These are phyloP conservation scores for Setipinna tenuifilis DNA, from an alignment of 2,797 vertebrate species.

Conservation along the genomic window DNA sequence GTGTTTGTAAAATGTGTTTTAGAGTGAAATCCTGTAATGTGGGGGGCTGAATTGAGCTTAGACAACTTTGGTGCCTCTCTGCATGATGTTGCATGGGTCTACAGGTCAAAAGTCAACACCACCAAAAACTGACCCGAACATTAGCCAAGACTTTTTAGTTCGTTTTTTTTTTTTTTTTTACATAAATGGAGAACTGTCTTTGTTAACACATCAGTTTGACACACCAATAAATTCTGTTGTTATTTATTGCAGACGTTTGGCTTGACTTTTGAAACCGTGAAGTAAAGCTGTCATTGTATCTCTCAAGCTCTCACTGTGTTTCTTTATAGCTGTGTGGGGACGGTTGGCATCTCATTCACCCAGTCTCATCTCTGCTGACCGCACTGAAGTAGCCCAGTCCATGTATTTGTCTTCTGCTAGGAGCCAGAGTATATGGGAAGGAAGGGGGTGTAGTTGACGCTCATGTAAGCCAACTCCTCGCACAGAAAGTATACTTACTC, in stretches of 20 bases:
- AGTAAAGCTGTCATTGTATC: not conserved
- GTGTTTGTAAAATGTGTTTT: not conserved
- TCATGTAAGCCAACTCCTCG: not conserved
- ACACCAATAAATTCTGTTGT: slow-evolving; percentile 6
- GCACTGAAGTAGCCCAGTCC: not conserved
- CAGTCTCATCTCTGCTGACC: not conserved
- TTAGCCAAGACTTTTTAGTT: not conserved
- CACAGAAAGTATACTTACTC: not conserved
- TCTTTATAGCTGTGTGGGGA: not conserved
- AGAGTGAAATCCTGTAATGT: not conserved
- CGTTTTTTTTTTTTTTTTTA: not conserved
- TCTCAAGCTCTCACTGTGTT: not conserved
- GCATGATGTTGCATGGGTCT: not conserved
- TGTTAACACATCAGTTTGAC: not conserved
- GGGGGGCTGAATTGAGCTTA: not conserved
- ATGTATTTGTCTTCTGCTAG: not conserved
- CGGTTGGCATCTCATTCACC: not conserved
- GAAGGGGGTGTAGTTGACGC: not conserved
- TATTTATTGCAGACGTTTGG: not conserved
- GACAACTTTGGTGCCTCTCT: not conserved
- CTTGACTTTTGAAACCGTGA: not conserved
- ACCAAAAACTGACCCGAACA: not conserved
- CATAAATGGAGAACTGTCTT: not conserved
- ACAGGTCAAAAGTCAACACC: not conserved
- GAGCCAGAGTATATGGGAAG: not conserved